These are phyloP conservation scores for Zaprionus davidi DNA, from an alignment of 1,140 invertebrate genomes.

Conservation along the genomic window DNA sequence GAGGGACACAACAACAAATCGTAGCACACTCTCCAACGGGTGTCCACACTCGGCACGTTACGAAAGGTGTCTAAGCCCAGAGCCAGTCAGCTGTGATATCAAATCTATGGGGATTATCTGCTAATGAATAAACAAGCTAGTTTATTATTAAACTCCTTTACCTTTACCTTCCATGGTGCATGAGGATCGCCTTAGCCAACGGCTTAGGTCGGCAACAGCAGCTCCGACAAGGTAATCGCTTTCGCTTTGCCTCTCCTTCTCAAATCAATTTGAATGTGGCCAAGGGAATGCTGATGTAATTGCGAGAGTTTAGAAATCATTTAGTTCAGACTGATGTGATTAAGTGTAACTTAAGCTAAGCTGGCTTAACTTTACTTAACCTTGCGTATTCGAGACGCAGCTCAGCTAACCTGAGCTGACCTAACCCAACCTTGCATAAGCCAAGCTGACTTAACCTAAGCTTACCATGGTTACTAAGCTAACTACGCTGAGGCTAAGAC, in stretches of 20 bases:
- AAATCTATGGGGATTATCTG: conserved; percentile 1
- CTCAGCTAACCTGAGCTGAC: background rate
- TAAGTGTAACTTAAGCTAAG: background rate
- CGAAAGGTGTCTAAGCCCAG: background rate
- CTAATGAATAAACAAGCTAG: conserved; percentile 11
- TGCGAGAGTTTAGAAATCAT: background rate
- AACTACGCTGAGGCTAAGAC: no score
- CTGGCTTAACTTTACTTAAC: background rate
- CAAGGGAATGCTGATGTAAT: background rate
- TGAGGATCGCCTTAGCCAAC: background rate
- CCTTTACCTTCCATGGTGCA: background rate
- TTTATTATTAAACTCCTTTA: conserved; percentile 6
- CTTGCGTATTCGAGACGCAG: background rate
- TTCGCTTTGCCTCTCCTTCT: background rate
- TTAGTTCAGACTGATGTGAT: background rate
- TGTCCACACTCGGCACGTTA: background rate
- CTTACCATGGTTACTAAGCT: background rate
- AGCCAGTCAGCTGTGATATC: conserved; percentile 4
- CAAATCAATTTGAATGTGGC: background rate
- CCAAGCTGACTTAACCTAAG: background rate
- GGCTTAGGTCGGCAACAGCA: background rate
- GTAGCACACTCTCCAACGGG: conserved; percentile 15
- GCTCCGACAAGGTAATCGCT: background rate
- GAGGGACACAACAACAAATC: conserved; percentile 21
- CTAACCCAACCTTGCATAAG: background rate